Percentiles rank a stretch among this genome's conserved stretches.
These are phyloP conservation scores for Pelecanoides urinatrix DNA, from an alignment of 2,113 vertebrate species.

Conservation along the genomic window DNA sequence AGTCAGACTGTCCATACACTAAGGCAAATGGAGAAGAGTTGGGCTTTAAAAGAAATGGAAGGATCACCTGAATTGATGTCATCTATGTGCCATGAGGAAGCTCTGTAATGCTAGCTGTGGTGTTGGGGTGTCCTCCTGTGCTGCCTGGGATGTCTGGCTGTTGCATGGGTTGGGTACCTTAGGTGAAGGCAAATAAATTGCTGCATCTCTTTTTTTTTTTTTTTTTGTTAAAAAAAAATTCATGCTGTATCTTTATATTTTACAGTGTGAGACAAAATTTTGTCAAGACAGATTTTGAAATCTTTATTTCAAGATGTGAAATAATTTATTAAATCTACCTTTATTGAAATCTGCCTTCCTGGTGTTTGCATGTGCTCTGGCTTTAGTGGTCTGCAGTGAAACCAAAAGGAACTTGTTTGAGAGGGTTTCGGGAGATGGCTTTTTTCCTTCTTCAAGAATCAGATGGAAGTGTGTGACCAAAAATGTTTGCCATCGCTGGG, in stretches of 20 bases:
- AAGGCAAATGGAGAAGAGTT: background rate
- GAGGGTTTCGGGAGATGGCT: background rate
- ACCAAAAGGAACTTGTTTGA: background rate
- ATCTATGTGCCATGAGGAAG: background rate
- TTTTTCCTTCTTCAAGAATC: background rate
- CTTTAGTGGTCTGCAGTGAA: rapidly evolving
- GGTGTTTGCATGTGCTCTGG: background rate
- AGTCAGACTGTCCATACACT: background rate
- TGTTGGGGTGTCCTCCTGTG: background rate
- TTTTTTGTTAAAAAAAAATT: background rate
- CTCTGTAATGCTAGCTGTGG: background rate
- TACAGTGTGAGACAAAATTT: background rate
- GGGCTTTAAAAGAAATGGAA: background rate
- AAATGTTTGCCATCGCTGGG: rapidly evolving
- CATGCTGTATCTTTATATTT: background rate
- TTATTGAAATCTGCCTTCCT: background rate
- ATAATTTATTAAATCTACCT: background rate
- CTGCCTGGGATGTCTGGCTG: background rate
- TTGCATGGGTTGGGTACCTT: background rate
- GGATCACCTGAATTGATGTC: background rate
- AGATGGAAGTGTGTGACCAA: background rate
- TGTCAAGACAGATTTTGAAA: background rate
- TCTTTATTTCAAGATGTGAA: background rate
- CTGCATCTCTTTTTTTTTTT: background rate
- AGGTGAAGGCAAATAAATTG: background rate